These are phyloP conservation scores for Notechis scutatus DNA, from an alignment of 2,113 vertebrate species.

Conservation along the genomic window DNA sequence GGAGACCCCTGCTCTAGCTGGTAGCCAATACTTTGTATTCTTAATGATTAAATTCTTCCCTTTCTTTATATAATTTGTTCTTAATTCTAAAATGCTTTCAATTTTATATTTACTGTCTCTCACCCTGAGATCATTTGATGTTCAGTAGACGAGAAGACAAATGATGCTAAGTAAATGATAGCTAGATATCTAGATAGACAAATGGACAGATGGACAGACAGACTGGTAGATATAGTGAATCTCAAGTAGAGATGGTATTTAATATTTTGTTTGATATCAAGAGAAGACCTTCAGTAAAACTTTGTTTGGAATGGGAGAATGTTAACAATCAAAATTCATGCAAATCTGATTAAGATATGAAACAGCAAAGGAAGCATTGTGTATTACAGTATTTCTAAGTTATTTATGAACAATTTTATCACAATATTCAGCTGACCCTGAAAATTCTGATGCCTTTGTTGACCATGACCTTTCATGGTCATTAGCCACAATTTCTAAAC, in stretches of 20 bases:
- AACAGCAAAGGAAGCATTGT: not conserved
- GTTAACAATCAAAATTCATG: not conserved
- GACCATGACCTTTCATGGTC: not conserved
- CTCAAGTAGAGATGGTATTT: not conserved
- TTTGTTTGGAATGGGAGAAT: not conserved
- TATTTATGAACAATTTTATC: not conserved
- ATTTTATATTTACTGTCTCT: not conserved
- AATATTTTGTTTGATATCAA: not conserved
- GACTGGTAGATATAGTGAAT: not conserved
- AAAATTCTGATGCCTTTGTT: not conserved
- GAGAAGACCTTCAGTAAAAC: not conserved
- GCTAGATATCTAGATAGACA: not conserved
- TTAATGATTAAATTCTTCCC: not conserved
- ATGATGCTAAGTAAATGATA: not conserved
- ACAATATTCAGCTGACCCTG: constrained; percentile 3
- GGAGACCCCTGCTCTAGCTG: not conserved
- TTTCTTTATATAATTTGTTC: not conserved
- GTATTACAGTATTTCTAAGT: not conserved
- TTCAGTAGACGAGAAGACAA: not conserved
- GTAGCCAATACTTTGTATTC: not conserved
- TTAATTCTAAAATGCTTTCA: not conserved
- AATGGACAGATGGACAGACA: not conserved
- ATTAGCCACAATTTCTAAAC: not conserved
- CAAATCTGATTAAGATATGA: not conserved
- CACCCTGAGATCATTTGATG: not conserved